Evolutionary conservation across 2,888 invertebrate species (phyloP), one percentile per base, ranked within the genome.

Genomic region (Temnothorax unifasciatus): DNA sequence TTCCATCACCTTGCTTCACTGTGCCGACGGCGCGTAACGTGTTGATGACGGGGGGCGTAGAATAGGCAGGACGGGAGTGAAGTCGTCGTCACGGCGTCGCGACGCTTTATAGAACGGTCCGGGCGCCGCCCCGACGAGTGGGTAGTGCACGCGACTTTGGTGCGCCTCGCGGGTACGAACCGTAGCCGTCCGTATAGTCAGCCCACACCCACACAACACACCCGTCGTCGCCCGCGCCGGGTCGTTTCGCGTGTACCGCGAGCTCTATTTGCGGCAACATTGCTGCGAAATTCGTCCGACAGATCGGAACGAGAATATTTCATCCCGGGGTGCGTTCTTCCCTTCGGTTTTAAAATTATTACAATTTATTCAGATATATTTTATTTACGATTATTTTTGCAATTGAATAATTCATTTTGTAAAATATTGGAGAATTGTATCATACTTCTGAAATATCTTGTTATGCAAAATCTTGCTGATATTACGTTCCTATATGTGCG

Each of bases 71-170:
- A 81, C 61, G 13, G 29, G n/a, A 89, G 79, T 84, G 88, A 88
- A 73, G 69, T 52, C 50, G 74, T 76, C 74, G 87, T 74, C 76
- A 86, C 71, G 86, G 47, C 73, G 86, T 38, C 85, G 41, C 61
- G 84, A 71, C 64, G 77, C 83, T 89, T 90, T 90, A 86, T 86
- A 87, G 79, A 82, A 38, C 77, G 63, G 64, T 13, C 29, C 76
- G 90, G 87, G 83, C 90, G 86, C 91, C 91, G 82, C 90, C 89
- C 88, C 57, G 84, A 86, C 89, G 85, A 90, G 86, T 85, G 71
- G 38, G 21, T 74, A 69, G 34, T 74, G 68, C 75, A 73, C 86
- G 38, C 83, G 41, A 44, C 52, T 21, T 44, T 8, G 38, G 13
- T 41, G n/a, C 25, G 25, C 54, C 44, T 47, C 73, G 59, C 77